A percentile compares a stretch with the other conserved stretches of the same genome.
These are phyloP conservation scores for Stenodema calcarata DNA, from an alignment of 2,888 invertebrate species.

Conservation along the genomic window DNA sequence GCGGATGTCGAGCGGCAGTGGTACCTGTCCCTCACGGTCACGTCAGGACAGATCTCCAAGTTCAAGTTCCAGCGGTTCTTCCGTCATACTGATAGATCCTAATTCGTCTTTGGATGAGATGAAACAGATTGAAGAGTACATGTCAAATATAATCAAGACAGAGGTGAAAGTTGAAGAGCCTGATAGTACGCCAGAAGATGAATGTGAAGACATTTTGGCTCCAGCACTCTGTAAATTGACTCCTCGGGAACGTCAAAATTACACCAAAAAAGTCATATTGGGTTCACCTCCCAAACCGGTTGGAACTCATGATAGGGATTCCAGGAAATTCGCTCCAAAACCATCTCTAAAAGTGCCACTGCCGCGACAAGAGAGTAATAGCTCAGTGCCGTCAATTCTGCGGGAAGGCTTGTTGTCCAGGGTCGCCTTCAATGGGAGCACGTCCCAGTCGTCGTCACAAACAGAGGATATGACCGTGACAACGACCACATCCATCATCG, in stretches of 20 bases:
- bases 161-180: slow-evolving; percentile 29
- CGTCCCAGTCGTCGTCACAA: neutral
- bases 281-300: neutral
- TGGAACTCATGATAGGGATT: neutral
- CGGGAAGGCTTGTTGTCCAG: slow-evolving; percentile 16
- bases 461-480: slow-evolving; percentile 11
- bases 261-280: slow-evolving; percentile 33
- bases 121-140: slow-evolving; percentile 5
- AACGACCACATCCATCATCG: neutral
- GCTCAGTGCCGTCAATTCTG: neutral
- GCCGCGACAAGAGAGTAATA: neutral
- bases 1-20: neutral
- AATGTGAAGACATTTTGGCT: slow-evolving; percentile 10
- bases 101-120: neutral
- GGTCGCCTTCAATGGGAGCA: neutral
- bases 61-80: slow-evolving; percentile 10
- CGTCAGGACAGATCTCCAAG: neutral
- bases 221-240: slow-evolving; percentile 5
- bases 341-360: slow-evolving; percentile 16
- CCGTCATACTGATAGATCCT: neutral
- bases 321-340: neutral
- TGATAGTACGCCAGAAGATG: slow-evolving; percentile 39
- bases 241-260: slow-evolving; percentile 9
- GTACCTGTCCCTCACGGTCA: neutral
- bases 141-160: neutral